A percentile compares a stretch with the other conserved stretches of the same genome.
These are phyloP conservation scores for Tenthredo mesomela DNA, from an alignment of 2,888 invertebrate genomes.

Conservation along the genomic window DNA sequence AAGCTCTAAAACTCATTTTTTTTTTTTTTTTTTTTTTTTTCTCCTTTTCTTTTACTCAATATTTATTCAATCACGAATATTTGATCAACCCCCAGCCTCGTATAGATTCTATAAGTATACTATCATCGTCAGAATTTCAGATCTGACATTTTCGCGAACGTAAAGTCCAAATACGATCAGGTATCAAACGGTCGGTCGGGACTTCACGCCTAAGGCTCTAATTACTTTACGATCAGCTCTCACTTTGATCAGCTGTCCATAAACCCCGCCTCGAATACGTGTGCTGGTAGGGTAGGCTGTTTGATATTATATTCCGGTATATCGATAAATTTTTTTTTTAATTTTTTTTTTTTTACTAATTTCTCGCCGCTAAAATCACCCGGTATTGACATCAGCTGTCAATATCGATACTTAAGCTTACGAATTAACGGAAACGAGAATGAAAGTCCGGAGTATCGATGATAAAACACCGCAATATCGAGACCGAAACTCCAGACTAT, in stretches of 20 bases:
- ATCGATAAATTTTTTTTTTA: neutral
- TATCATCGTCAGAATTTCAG: neutral
- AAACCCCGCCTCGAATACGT: neutral
- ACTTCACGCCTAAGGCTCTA: conserved; percentile 52
- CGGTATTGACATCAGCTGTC: neutral
- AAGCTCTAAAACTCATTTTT: neutral
- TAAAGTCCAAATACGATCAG: neutral
- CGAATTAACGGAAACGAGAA: too few relatives aligned
- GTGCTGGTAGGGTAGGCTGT: neutral
- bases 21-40: neutral
- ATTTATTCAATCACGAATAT: neutral
- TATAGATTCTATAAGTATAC: neutral
- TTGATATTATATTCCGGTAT: neutral
- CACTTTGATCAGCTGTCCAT: conserved; percentile 60
- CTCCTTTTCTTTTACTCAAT: neutral
- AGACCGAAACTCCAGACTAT: too few relatives aligned
- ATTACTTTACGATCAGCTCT: conserved; percentile 58
- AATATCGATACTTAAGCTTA: too few relatives aligned
- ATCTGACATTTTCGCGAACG: neutral
- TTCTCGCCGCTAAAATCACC: neutral
- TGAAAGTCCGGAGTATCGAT: too few relatives aligned
- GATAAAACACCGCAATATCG: too few relatives aligned
- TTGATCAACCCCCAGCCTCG: neutral
- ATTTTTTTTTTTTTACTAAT: neutral
- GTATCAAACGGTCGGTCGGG: conserved; percentile 1